A percentile compares a stretch with the other conserved stretches of the same genome.
Evolutionary conservation across 2,797 vertebrate species (phyloP).

Genomic region (Antennarius maculatus): DNA sequence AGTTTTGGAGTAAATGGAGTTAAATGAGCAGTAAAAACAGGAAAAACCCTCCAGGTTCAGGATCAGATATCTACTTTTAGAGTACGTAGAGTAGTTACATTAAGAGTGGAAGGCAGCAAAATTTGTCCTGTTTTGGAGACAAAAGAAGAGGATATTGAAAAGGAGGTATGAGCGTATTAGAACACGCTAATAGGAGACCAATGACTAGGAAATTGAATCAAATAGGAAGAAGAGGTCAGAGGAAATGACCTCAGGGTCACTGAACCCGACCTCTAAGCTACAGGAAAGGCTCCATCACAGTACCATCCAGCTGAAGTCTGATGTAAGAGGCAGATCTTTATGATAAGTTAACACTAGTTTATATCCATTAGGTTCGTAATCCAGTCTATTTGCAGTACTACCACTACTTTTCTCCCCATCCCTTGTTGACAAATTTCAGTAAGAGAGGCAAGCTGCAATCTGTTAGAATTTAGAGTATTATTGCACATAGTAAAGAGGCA

Average conservation of each 20-base stretch:
- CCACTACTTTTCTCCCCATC: background rate
- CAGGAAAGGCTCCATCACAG: constrained; percentile 66
- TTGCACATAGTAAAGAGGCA: constrained; percentile 16
- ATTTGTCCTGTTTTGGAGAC: constrained; percentile 26
- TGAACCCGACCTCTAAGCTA: constrained; percentile 63
- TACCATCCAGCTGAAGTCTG: constrained; percentile 24
- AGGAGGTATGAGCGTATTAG: constrained; percentile 49
- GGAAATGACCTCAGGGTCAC: constrained; percentile 78
- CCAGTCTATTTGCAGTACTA: background rate
- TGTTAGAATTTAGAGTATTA: constrained; percentile 1
- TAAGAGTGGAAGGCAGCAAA: constrained; percentile 4
- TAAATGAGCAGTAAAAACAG: too few species aligned
- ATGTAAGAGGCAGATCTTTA: constrained; percentile 3
- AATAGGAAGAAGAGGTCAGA: constrained; percentile 81
- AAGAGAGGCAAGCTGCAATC: background rate
- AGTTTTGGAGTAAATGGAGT: too few species aligned
- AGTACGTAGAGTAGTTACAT: background rate
- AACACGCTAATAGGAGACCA: constrained; percentile 74
- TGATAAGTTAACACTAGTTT: background rate
- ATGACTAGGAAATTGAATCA: constrained; percentile 81
- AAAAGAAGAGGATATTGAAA: constrained; percentile 35
- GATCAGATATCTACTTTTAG: background rate
- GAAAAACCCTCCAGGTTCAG: too few species aligned
- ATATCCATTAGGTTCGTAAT: background rate
- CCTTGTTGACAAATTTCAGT: background rate